Percentiles rank a stretch among this genome's conserved stretches.
These are phyloP conservation scores for Sebastes oblongus DNA, from an alignment of 2,797 vertebrate species.

Conservation along the genomic window DNA sequence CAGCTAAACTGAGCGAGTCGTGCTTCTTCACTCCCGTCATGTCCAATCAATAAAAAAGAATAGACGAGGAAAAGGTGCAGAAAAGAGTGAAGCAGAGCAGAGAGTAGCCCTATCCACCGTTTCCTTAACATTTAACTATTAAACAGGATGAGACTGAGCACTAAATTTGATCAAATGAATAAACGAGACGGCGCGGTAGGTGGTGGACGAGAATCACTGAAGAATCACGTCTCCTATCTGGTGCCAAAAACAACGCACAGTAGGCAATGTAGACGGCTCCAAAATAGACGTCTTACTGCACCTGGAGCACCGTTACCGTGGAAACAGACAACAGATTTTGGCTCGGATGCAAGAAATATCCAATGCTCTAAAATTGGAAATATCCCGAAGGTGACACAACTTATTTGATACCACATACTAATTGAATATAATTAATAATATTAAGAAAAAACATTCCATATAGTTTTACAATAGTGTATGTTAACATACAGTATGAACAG, in stretches of 20 bases:
- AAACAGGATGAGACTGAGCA: neutral
- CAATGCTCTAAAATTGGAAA: neutral
- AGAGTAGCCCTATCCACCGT: neutral
- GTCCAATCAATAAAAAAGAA: neutral
- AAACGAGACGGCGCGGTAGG: neutral
- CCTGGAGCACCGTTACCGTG: slow-evolving; percentile 14
- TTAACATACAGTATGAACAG: neutral
- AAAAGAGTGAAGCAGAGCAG: neutral
- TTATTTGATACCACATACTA: neutral
- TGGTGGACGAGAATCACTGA: neutral
- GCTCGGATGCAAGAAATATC: neutral
- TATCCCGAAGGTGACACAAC: neutral
- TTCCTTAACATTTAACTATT: neutral
- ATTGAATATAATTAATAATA: neutral
- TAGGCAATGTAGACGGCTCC: neutral
- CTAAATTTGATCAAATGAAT: neutral
- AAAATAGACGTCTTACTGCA: neutral
- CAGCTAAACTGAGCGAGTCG: neutral
- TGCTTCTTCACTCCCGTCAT: neutral
- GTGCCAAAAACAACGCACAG: neutral
- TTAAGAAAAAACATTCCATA: neutral
- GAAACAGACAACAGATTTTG: slow-evolving; percentile 27
- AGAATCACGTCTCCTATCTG: neutral
- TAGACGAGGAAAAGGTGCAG: neutral
- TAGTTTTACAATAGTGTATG: neutral